Percentiles rank a stretch among this genome's conserved stretches.
phyloP scores from a whole-genome alignment of 2,888 invertebrate genomes.

The Synanthedon myopaeformis region DNA sequence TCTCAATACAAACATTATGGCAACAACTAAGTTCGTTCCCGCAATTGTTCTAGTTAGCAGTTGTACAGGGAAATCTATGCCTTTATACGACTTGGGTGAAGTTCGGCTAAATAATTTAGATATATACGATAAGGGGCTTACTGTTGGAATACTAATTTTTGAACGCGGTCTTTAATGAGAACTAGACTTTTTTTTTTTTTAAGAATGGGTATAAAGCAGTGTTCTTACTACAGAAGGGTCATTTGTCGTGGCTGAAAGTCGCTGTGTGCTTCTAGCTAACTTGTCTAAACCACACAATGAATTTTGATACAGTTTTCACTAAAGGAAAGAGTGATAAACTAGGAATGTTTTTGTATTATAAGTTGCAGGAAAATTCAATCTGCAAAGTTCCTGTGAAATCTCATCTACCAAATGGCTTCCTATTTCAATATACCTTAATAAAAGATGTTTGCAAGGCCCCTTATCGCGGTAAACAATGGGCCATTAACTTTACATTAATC shows the following conservation, averaged over 20 bases:
- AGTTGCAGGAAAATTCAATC: background rate
- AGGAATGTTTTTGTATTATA: no score
- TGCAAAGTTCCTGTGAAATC: background rate
- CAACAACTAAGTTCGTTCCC: slow-evolving; percentile 1
- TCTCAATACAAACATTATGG: background rate
- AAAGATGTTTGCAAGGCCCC: slow-evolving; percentile 7
- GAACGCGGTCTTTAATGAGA: no score
- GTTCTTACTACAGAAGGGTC: no score
- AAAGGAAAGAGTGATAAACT: no score
- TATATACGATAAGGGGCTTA: background rate
- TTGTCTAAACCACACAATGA: no score
- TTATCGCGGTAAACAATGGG: slow-evolving; percentile 27
- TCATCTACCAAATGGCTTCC: slow-evolving; percentile 1
- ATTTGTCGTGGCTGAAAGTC: no score
- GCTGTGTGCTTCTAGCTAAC: no score
- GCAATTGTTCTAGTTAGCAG: slow-evolving; percentile 7
- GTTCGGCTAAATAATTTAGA: background rate
- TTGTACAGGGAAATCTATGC: slow-evolving; percentile 3
- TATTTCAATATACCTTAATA: slow-evolving; percentile 13
- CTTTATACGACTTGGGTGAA: background rate
- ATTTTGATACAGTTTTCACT: no score
- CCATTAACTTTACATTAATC: slow-evolving; percentile 46
- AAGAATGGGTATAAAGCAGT: no score
- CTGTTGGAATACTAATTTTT: no score
- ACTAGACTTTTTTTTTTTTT: no score